Evolutionary conservation across 1,140 invertebrate species (phyloP).

Genomic region (Zaprionus gabonicus): DNA sequence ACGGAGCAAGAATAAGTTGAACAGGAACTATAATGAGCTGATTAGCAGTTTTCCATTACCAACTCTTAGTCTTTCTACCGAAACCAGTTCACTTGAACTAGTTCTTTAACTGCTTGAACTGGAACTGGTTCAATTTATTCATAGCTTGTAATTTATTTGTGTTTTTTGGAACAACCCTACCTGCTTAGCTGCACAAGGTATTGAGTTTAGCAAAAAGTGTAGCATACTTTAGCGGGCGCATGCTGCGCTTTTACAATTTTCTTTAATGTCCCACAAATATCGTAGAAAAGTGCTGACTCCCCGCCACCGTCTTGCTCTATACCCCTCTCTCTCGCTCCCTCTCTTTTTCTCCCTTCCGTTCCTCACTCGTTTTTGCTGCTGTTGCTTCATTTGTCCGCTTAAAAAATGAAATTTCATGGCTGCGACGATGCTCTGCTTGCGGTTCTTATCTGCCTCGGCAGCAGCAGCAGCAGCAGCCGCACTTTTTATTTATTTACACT

Average conservation of each 20-base stretch:
- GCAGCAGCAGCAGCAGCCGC: slow-evolving; percentile 4
- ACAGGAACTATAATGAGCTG: too few relatives aligned
- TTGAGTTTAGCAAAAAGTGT: slow-evolving; percentile 25
- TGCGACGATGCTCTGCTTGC: slow-evolving; percentile 9
- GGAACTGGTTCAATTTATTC: too few relatives aligned
- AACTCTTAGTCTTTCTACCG: too few relatives aligned
- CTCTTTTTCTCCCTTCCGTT: not conserved
- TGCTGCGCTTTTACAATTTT: slow-evolving; percentile 25
- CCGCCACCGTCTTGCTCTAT: not conserved
- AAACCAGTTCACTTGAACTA: not conserved
- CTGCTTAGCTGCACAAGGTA: not conserved
- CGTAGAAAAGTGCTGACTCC: not conserved
- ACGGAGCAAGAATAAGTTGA: not conserved
- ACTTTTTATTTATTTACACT: slow-evolving; percentile 43
- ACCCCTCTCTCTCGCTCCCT: not conserved
- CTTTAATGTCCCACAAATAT: slow-evolving; percentile 23
- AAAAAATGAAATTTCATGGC: slow-evolving; percentile 42
- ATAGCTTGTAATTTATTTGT: too few relatives aligned
- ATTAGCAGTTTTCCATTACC: too few relatives aligned
- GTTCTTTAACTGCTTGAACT: not conserved
- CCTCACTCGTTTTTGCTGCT: not conserved
- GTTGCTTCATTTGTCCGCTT: slow-evolving; percentile 15
- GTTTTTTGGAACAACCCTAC: not conserved
- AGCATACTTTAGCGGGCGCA: slow-evolving; percentile 18
- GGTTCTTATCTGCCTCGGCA: slow-evolving; percentile 14